Conservation (phyloP, 2,888 invertebrate species). For the Linyphia triangularis region DNA sequence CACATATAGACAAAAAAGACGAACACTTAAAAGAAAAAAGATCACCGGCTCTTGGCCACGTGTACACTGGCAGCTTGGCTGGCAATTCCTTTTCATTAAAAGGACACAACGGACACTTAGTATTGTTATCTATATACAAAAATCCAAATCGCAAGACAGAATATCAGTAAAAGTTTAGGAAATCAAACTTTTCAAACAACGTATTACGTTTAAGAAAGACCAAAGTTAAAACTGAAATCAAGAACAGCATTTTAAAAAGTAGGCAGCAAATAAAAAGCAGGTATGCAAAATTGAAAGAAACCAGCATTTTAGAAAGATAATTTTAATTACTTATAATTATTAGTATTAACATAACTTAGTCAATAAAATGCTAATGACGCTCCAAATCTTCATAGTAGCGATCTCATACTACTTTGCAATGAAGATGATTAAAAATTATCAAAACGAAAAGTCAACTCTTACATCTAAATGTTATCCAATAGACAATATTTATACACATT, state of each 20-base stretch:
- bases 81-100: slow-evolving; percentile 59
- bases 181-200: slow-evolving; percentile 26
- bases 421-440: background rate
- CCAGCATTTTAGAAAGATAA: too few species aligned
- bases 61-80: slow-evolving; percentile 70
- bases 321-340: too few species aligned
- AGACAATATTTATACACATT: slow-evolving; percentile 31
- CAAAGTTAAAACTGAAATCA: background rate
- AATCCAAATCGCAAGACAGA: slow-evolving; percentile 19
- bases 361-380: too few species aligned
- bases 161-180: background rate
- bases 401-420: background rate
- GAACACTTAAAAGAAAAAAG: slow-evolving; percentile 53
- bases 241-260: background rate
- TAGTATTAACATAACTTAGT: too few species aligned
- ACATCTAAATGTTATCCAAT: slow-evolving; percentile 29
- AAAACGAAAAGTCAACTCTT: background rate
- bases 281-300: too few species aligned
- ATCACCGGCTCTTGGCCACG: slow-evolving; percentile 65
- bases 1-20: slow-evolving; percentile 52
- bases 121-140: slow-evolving; percentile 57
- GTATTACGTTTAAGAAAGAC: background rate
- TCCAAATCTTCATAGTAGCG: too few species aligned
- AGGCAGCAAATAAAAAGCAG: background rate
- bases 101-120: slow-evolving; percentile 44